Base-by-base conservation (phyloP, 2,888 invertebrate species). In the Lissocephala sabroskyi region DNA sequence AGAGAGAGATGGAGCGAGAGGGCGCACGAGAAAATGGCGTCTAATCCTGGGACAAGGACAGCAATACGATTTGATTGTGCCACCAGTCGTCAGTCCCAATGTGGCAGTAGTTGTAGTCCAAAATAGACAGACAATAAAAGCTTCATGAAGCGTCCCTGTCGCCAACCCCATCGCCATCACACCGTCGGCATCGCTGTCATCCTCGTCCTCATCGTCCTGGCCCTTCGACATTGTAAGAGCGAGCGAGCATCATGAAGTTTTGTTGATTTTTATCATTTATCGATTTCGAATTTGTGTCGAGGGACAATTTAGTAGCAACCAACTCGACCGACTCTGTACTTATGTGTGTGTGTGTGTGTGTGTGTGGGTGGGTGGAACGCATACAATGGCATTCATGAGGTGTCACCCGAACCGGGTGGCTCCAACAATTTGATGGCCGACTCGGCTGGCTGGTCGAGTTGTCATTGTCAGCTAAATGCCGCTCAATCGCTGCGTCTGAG, bases 261-360 rank as follows among this genome's bases (percentile, higher is more conserved):
- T 79, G 79, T 73, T 79, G 79, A 80, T 75, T 80, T 81, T 80
- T 80, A 80, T 81, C 81, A 80, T 79, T 81, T 80, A 80, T 80
- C 79, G 80, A 80, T 80, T 80, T 79, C 80, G 76, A 80, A 81
- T 80, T 80, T 80, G 81, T 75, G 71, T 65, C 71, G 79, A 62
- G 71, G 71, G 74, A 65, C 74, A 66, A 77, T 77, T 74, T 77
- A 76, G 75, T 73, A 59, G 67, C 47, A 13, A n/a, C 30, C 28
- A 41, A 16, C n/a, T 30, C 18, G n/a, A 16, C 30, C 30, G 17
- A 26, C 26, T 13, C 2, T 32, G n/a, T 32, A 6, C 10, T 32
- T 32, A 18, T 41, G n/a, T 41, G n/a, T 36, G n/a, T 52, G 18
- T 43, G 28, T 44, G 19, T 47, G 28, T 47, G 16, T 35, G 41